Evolutionary conservation across 2,888 invertebrate species (phyloP), one percentile per base, ranked within the genome.

Genomic region (Watsonalla binaria): DNA sequence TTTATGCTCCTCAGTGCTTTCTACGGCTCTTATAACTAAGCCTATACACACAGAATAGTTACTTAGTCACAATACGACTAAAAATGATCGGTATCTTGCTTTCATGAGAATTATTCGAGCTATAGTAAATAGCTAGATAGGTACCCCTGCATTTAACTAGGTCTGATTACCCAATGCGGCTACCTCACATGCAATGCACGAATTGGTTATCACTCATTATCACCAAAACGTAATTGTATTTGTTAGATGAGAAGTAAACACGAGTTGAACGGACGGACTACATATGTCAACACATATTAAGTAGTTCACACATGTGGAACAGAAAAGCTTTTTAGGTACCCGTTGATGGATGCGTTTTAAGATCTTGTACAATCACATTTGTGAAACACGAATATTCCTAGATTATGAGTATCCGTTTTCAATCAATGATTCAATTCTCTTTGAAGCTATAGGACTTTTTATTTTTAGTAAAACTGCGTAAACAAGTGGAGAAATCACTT

Each of bases 21-120:
- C 71, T 65, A 62, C 59, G 45, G 37, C 55, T 57, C 57, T 70
- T 80, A 75, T 76, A 69, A 73, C 74, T 78, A 80, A 68, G 62
- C 54, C 62, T 55, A 11, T 42, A 42, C 11, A 42, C 42, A 11
- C 11, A 11, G 9, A 42, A 5, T 37, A 37, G 37, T 5, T 24
- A 24, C 24, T 24, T 24, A 24, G 24, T 24, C 24, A 24, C 24
- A 24, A 24, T n/a, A n/a, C n/a, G n/a, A n/a, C n/a, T n/a, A n/a
- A n/a, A n/a, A n/a, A n/a, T n/a, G n/a, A n/a, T n/a, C n/a, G n/a
- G n/a, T n/a, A 24, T 4, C 1, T 24, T 24, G 24, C 24, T 4
- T 4, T 24, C 2, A 24, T 24, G 4, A 2, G 24, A 24, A 24
- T 24, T 24, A 24, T 24, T 24, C 24, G 24, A 24, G 24, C 24